A percentile compares a stretch with the other conserved stretches of the same genome.
phyloP scores from a whole-genome alignment of 2,113 vertebrate species.

The Enhydra lutris region DNA sequence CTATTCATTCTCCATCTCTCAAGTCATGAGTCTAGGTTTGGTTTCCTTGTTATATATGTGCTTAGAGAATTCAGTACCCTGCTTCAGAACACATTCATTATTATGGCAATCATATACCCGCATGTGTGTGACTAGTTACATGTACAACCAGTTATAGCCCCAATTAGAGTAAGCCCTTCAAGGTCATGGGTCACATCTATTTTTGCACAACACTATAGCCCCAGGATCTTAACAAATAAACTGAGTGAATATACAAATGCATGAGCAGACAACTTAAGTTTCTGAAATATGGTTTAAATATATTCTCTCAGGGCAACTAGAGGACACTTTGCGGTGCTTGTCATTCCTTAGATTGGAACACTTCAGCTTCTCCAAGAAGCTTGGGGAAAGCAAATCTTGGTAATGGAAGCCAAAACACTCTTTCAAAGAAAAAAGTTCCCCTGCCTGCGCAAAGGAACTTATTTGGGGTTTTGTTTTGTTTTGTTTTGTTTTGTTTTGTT shows the following conservation, averaged over 20 bases:
- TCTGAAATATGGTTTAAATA: slow-evolving; percentile 18
- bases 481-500: not conserved
- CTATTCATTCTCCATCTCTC: not conserved
- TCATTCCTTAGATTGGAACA: not conserved
- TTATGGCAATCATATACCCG: not conserved
- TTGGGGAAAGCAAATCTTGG: not conserved
- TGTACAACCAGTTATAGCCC: not conserved
- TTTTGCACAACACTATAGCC: not conserved
- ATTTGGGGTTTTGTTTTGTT: not conserved
- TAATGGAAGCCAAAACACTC: not conserved
- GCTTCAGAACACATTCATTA: not conserved
- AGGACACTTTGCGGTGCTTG: not conserved
- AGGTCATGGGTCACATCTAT: not conserved
- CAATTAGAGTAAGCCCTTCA: not conserved
- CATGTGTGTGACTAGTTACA: not conserved
- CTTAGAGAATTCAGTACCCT: not conserved
- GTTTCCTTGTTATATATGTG: not conserved
- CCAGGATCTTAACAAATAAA: not conserved
- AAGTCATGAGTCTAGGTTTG: not conserved
- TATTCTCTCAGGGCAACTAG: not conserved
- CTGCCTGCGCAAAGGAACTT: not conserved
- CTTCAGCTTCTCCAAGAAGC: not conserved
- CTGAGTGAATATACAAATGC: not conserved
- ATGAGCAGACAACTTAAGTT: not conserved
- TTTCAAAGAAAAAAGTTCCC: not conserved